Evolutionary conservation across 2,797 vertebrate genomes (phyloP).

Genomic region (Saxicola maurus): DNA sequence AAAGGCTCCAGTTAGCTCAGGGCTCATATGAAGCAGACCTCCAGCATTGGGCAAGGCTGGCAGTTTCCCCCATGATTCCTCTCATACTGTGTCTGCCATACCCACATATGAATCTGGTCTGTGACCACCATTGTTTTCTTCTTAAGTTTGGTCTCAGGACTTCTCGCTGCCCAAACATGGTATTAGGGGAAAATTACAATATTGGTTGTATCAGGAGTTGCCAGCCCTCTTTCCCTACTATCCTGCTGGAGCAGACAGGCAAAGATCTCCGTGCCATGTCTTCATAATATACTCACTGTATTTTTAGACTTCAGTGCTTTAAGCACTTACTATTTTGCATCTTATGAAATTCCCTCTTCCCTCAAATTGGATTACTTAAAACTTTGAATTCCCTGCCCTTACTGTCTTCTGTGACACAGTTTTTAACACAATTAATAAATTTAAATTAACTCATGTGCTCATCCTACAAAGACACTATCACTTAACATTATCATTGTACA

Average conservation of each 20-base stretch:
- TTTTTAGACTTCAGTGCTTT: neutral
- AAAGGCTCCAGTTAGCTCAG: neutral
- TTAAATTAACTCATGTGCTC: slow-evolving; percentile 3
- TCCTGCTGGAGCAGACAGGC: neutral
- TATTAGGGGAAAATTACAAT: neutral
- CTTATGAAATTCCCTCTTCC: neutral
- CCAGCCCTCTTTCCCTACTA: neutral
- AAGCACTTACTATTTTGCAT: neutral
- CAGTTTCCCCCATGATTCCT: neutral
- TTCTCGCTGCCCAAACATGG: neutral
- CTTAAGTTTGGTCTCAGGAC: neutral
- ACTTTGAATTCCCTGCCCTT: slow-evolving; percentile 17
- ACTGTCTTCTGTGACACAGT: neutral
- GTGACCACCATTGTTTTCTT: neutral
- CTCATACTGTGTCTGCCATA: neutral
- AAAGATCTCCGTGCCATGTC: neutral
- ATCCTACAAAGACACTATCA: neutral
- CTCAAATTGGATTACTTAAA: slow-evolving; percentile 35
- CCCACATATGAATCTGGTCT: neutral
- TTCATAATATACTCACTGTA: neutral
- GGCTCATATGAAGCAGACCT: neutral
- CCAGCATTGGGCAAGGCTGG: neutral
- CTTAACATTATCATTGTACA: slow-evolving; percentile 1
- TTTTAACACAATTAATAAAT: slow-evolving; percentile 27
- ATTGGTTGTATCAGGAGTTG: neutral